Evolutionary conservation across 2,797 vertebrate genomes (phyloP).

Genomic region (Distichodus sexfasciatus): DNA sequence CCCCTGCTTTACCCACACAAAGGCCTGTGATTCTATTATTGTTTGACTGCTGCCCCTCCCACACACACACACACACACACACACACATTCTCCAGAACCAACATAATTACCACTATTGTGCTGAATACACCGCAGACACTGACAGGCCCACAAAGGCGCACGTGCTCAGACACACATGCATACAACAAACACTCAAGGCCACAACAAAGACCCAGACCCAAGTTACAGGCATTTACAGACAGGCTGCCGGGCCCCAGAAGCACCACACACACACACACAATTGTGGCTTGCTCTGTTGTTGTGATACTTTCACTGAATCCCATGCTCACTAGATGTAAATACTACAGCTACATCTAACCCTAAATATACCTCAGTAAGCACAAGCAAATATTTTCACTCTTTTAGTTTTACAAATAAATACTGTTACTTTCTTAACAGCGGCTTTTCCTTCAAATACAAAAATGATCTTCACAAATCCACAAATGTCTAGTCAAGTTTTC

Average conservation of each 20-base stretch:
- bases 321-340: no score
- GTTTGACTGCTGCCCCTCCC: conserved; percentile 71
- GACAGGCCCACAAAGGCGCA: conserved; percentile 49
- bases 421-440: no score
- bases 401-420: no score
- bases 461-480: no score
- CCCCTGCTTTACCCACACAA: conserved; percentile 77
- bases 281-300: no score
- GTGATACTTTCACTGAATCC: no score
- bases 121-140: conserved; percentile 51
- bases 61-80: conserved; percentile 41
- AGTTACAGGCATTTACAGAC: conserved; percentile 33
- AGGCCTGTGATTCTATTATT: conserved; percentile 82
- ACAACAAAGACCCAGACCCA: conserved; percentile 38
- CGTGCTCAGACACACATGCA: conserved; percentile 37
- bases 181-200: conserved; percentile 33
- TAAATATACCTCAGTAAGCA: no score
- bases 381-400: no score
- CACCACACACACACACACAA: background rate
- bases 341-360: no score
- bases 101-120: conserved; percentile 81
- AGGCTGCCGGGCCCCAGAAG: conserved; percentile 28
- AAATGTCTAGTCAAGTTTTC: no score
- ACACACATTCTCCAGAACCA: conserved; percentile 61
- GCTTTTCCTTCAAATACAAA: no score